These are phyloP conservation scores for Lysandra bellargus DNA, from an alignment of 2,888 invertebrate species.

Conservation along the genomic window DNA sequence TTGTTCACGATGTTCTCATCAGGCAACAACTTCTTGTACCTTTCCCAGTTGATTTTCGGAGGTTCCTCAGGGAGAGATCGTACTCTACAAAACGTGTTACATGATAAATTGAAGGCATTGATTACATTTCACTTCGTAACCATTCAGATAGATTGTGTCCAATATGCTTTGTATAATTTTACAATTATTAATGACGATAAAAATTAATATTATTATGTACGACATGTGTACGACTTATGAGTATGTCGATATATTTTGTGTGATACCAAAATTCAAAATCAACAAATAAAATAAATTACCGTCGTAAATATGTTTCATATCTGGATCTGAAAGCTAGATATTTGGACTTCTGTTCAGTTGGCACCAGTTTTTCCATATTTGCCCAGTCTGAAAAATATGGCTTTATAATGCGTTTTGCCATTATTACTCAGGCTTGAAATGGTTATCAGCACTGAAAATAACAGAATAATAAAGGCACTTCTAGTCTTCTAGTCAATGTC, in stretches of 20 bases:
- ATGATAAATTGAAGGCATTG: too few species aligned
- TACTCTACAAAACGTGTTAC: constrained; percentile 49
- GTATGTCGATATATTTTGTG: too few species aligned
- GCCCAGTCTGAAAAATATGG: constrained; percentile 62
- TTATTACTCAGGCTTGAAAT: constrained; percentile 36
- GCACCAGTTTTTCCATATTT: constrained; percentile 59
- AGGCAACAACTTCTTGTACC: constrained; percentile 58
- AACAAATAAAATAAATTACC: constrained; percentile 44
- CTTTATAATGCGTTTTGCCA: constrained; percentile 58
- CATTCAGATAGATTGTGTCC: background rate
- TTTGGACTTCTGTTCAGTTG: constrained; percentile 54
- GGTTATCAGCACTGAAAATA: background rate
- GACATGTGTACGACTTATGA: too few species aligned
- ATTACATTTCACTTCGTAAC: background rate
- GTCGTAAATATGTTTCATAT: constrained; percentile 58
- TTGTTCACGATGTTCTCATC: constrained; percentile 59
- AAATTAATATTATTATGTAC: too few species aligned
- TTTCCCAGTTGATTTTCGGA: constrained; percentile 67
- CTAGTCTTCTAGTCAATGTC: too few species aligned
- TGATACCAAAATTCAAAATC: too few species aligned
- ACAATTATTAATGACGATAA: too few species aligned
- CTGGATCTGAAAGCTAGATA: constrained; percentile 65
- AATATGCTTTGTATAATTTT: background rate
- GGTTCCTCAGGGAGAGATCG: constrained; percentile 55
- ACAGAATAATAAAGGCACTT: background rate